Conservation (phyloP, 2,888 invertebrate genomes). For the Andrena fulva region DNA sequence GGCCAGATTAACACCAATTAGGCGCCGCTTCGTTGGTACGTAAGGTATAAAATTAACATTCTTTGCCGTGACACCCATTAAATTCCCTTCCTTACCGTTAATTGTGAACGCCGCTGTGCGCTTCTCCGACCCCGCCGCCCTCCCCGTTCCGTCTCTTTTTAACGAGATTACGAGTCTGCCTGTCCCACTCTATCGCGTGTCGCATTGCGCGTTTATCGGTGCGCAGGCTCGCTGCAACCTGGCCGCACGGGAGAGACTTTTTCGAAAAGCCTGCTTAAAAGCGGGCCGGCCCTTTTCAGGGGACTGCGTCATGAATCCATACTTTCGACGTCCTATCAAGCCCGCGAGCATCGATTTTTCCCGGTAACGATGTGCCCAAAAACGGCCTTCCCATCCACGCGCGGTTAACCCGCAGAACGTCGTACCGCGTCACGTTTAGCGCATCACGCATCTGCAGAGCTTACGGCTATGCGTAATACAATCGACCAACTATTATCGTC, state of each 20-base stretch:
- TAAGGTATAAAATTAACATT: conserved; percentile 69
- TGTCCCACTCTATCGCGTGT: conserved; percentile 80
- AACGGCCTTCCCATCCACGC: conserved; percentile 24
- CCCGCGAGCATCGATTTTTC: conserved; percentile 52
- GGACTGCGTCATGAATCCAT: conserved; percentile 60
- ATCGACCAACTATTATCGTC: conserved; percentile 76
- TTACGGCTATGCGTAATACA: conserved; percentile 76
- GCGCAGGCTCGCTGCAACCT: conserved; percentile 77
- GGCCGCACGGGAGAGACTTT: conserved; percentile 46
- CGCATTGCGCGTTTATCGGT: conserved; percentile 82
- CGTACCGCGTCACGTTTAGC: conserved; percentile 75
- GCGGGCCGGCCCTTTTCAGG: conserved; percentile 38
- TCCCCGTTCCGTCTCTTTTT: conserved; percentile 59
- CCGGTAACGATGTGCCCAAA: conserved; percentile 41
- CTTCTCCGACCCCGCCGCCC: conserved; percentile 40
- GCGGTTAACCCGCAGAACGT: conserved; percentile 39
- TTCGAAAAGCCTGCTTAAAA: conserved; percentile 58
- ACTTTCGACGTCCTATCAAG: conserved; percentile 53
- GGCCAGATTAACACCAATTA: conserved; percentile 51
- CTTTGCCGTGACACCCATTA: conserved; percentile 63
- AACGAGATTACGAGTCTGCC: conserved; percentile 79
- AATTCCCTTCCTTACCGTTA: conserved; percentile 58
- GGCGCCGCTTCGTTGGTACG: conserved; percentile 35
- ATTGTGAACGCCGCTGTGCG: conserved; percentile 58
- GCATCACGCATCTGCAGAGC: conserved; percentile 76